phyloP scores from a whole-genome alignment of 2,797 vertebrate genomes.

The Acanthurus leucopareius region DNA sequence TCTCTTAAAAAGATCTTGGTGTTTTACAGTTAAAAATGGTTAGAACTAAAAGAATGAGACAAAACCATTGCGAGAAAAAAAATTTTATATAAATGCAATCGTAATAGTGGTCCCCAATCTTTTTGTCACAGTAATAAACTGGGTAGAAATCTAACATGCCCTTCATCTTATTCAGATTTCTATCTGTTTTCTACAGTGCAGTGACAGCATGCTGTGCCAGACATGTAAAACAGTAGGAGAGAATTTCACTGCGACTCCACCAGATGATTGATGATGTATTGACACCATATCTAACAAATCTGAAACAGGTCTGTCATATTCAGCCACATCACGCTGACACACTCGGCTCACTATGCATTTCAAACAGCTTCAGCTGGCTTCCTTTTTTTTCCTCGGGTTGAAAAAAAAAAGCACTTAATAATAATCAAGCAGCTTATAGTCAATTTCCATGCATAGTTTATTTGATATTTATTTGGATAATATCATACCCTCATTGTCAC shows the following conservation, averaged over 20 bases:
- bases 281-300: not conserved
- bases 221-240: constrained; percentile 11
- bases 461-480: constrained; percentile 26
- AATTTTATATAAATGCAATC: not conserved
- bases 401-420: not conserved
- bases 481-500: not conserved
- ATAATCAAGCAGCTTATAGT: constrained; percentile 1
- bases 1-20: not conserved
- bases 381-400: not conserved
- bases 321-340: not conserved
- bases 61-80: not conserved
- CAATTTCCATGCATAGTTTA: constrained; percentile 6
- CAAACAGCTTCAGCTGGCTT: not conserved
- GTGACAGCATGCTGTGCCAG: not conserved
- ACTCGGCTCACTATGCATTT: not conserved
- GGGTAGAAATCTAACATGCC: not conserved
- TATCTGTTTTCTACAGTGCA: not conserved
- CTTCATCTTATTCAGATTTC: not conserved
- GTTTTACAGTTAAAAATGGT: not conserved
- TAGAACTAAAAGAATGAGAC: not conserved
- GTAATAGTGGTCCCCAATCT: too few species aligned
- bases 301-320: not conserved
- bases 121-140: not conserved
- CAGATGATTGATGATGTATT: not conserved
- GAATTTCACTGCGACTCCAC: too few species aligned